Evolutionary conservation across 1,140 invertebrate genomes (phyloP).

Genomic region (Anoplolepis gracilipes): DNA sequence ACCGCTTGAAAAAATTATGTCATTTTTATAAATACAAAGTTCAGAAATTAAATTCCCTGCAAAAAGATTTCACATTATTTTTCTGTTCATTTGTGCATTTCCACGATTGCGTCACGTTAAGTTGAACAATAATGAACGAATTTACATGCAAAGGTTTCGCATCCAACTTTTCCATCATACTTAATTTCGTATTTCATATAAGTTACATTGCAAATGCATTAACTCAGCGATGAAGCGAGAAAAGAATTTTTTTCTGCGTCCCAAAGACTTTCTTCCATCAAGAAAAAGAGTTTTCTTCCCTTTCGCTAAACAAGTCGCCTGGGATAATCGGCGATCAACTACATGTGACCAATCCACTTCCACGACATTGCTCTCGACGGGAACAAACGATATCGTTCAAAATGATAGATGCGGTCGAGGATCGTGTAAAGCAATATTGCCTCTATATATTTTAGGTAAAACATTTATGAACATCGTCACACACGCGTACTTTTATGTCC

Average conservation of each 20-base stretch:
- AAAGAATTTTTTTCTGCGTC: neutral
- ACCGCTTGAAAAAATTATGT: neutral
- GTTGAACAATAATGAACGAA: conserved; percentile 37
- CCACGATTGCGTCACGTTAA: neutral
- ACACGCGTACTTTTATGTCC: conserved; percentile 1
- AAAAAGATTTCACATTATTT: neutral
- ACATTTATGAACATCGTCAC: conserved; percentile 43
- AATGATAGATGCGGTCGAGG: conserved; percentile 50
- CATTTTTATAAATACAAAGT: neutral
- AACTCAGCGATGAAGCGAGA: neutral
- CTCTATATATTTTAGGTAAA: conserved; percentile 55
- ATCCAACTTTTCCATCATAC: conserved; percentile 9
- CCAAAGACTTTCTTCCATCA: neutral
- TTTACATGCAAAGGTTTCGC: conserved; percentile 27
- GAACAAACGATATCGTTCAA: conserved; percentile 58
- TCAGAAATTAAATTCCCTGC: conserved; percentile 23
- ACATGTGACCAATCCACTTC: conserved; percentile 59
- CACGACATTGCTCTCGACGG: conserved; percentile 53
- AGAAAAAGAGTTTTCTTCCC: conserved; percentile 8
- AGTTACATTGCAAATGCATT: conserved; percentile 46
- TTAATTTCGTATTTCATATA: conserved; percentile 45
- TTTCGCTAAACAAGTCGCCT: conserved; percentile 42
- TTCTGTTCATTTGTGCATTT: conserved; percentile 20
- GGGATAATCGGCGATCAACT: conserved; percentile 62
- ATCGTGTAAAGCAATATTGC: conserved; percentile 29